Conservation (phyloP, 2,113 vertebrate species). For the Pelvicachromis taeniatus region DNA sequence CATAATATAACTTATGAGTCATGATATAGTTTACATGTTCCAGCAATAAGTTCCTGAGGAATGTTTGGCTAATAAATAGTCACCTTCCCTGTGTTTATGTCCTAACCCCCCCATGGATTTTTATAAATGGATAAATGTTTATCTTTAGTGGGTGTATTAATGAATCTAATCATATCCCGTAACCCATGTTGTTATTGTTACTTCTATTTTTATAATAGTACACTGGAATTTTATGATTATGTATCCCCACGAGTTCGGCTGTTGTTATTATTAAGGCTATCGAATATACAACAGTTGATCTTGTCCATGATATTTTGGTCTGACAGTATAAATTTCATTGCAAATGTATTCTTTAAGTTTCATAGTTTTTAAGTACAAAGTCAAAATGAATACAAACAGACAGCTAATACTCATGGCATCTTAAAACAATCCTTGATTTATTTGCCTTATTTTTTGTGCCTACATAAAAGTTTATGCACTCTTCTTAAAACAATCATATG, state of each 20-base stretch:
- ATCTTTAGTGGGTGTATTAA: not conserved
- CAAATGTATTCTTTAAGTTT: not conserved
- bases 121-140: not conserved
- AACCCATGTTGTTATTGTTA: not conserved
- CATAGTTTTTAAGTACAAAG: not conserved
- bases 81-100: not conserved
- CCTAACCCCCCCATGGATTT: not conserved
- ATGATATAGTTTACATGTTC: conserved; percentile 30
- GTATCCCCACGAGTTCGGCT: not conserved
- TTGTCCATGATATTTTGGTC: not conserved
- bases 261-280: not conserved
- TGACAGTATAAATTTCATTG: not conserved
- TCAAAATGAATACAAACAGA: not conserved
- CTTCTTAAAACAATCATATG: not conserved
- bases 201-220: not conserved
- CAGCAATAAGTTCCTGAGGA: not conserved
- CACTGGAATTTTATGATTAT: not conserved
- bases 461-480: not conserved
- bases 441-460: not conserved
- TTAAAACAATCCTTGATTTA: not conserved
- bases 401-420: not conserved
- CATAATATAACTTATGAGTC: conserved; percentile 33
- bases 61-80: conserved; percentile 34
- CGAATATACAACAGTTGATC: not conserved
- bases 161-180: not conserved